Conservation (phyloP, 2,113 vertebrate genomes). For the Okapia johnstoni region DNA sequence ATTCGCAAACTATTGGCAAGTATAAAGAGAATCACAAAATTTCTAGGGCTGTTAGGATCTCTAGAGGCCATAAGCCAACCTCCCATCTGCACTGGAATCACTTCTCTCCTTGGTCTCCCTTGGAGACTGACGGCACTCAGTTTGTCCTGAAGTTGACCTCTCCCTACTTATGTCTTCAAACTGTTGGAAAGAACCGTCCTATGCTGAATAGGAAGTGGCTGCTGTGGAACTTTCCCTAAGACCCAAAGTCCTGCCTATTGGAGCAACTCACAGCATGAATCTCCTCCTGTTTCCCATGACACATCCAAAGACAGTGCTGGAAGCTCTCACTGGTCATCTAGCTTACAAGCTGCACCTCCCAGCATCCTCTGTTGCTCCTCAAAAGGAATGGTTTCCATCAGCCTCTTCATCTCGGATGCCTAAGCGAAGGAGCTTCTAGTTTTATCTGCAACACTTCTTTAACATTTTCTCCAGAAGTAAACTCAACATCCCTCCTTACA, state of each 20-base stretch:
- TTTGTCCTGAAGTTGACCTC: neutral
- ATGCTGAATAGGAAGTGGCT: neutral
- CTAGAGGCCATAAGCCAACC: neutral
- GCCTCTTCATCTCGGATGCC: neutral
- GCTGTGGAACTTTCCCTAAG: neutral
- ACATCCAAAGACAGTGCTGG: neutral
- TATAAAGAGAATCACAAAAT: neutral
- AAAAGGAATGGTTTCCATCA: neutral
- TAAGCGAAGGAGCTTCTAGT: neutral
- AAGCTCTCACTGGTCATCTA: neutral
- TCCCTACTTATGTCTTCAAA: neutral
- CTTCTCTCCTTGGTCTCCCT: neutral
- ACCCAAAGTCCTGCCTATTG: neutral
- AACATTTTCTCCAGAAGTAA: neutral
- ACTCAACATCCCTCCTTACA: neutral
- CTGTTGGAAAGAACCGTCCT: neutral
- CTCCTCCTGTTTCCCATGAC: neutral
- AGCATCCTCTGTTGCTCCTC: neutral
- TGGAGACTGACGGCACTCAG: neutral
- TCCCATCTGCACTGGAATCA: accelerated
- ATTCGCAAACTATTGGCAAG: neutral
- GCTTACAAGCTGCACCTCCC: too few species aligned
- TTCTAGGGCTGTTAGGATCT: neutral
- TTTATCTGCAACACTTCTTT: neutral
- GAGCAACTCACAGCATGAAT: neutral